Percentiles rank a stretch among this genome's conserved stretches.
These are phyloP conservation scores for Scelioninae gen. 1 DNA, from an alignment of 2,888 invertebrate species.

Conservation along the genomic window DNA sequence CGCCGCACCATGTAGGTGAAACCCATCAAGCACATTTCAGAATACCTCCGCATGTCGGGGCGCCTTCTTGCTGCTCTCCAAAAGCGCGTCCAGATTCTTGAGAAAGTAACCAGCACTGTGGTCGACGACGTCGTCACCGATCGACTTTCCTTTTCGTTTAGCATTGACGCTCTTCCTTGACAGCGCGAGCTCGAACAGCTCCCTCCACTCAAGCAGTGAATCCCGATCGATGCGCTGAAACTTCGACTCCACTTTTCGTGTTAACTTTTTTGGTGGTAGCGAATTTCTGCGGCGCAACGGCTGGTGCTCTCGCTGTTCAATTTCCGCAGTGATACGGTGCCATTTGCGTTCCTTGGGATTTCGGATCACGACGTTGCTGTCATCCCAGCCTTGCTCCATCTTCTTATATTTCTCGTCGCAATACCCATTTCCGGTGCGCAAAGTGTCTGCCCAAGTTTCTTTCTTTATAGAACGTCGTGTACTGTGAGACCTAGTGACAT, in stretches of 20 bases:
- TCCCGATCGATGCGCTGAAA: slow-evolving; percentile 73
- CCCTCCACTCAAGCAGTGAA: slow-evolving; percentile 83
- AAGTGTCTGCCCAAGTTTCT: no score
- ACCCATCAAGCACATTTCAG: slow-evolving; percentile 49
- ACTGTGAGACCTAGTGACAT: no score
- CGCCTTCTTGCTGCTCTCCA: slow-evolving; percentile 75
- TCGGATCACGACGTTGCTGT: no score
- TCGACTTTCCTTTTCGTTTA: slow-evolving; percentile 65
- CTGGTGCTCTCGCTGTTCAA: slow-evolving; percentile 56
- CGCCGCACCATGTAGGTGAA: slow-evolving; percentile 58
- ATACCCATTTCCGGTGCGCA: no score
- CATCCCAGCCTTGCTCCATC: no score
- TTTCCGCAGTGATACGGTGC: no score
- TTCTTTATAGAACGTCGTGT: no score
- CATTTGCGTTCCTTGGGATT: no score
- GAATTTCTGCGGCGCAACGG: slow-evolving; percentile 69
- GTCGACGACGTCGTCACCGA: slow-evolving; percentile 71
- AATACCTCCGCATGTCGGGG: slow-evolving; percentile 78
- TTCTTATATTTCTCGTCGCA: no score
- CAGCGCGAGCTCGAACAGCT: slow-evolving; percentile 86
- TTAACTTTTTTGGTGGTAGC: slow-evolving; percentile 84
- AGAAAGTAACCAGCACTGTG: slow-evolving; percentile 70
- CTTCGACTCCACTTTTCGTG: slow-evolving; percentile 80
- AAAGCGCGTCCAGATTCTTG: slow-evolving; percentile 79
- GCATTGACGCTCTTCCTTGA: slow-evolving; percentile 85